Base-by-base conservation (phyloP, 2,888 invertebrate genomes). In the Spodoptera littoralis region DNA sequence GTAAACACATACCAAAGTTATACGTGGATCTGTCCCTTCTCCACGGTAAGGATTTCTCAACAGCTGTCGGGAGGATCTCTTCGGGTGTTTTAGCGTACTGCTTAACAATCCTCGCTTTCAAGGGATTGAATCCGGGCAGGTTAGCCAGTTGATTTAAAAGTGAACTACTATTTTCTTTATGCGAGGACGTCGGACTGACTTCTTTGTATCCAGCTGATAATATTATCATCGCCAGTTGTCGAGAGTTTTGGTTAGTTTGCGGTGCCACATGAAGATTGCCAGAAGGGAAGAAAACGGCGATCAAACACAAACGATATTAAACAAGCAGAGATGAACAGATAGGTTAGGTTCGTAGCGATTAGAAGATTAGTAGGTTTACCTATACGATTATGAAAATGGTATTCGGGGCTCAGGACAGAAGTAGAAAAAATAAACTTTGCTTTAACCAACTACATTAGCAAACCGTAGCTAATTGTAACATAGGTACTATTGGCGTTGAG, bases 1-100 rank as follows among this genome's bases (percentile, higher is more conserved):
- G 77, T 85, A 87, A 90, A 90, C 88, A 95, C 96, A 96, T 96
- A 97, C 97, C 97, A 94, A 96, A 96, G 92, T 96, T 96, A 90
- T 96, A 96, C 92, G 96, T 96, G 94, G 96, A 96, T 92, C 96
- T 96, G 93, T 97, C 97, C 90, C 96, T 95, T 91, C 97, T 96
- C 98, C 98, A 98, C 87, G 98, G 98, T 90, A 98, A 96, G 82
- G 96, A 96, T 91, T 96, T 96, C 95, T 98, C 98, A 89, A 97
- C 96, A 85, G 96, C 96, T 82, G 97, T 97, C 82, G 97, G 96
- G 84, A 96, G 95, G 85, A 96, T 95, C 77, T 96, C 96, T 88
- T 95, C 95, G 58, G 95, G 94, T 77, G 95, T 95, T 91, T 95
- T 95, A 90, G 96, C 96, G 92, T 96, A 96, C 88, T 96, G 96